These are phyloP conservation scores for Sipha flava DNA, from an alignment of 1,140 invertebrate species.

Conservation along the genomic window DNA sequence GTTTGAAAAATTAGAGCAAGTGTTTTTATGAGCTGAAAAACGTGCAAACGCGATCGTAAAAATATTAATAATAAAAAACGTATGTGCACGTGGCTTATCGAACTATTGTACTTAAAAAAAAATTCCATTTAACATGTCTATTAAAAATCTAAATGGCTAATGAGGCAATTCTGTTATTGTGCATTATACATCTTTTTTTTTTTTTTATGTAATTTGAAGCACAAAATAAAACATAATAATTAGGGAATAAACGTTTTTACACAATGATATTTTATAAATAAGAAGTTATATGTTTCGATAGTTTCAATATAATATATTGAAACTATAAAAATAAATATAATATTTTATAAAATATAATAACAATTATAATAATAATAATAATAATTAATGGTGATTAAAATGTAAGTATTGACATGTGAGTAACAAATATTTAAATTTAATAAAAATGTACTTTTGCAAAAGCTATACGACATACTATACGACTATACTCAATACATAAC, in stretches of 20 bases:
- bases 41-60: slow-evolving; percentile 10
- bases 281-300: neutral
- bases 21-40: neutral
- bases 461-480: no score
- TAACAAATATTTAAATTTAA: no score
- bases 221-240: neutral
- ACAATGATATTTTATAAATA: neutral
- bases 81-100: slow-evolving; percentile 13
- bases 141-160: slow-evolving; percentile 24
- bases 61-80: neutral
- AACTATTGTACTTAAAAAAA: slow-evolving; percentile 8
- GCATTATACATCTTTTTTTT: neutral
- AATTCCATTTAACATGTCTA: neutral
- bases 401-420: no score
- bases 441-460: no score
- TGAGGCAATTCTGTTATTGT: neutral
- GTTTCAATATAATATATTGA: no score
- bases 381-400: no score
- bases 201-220: neutral
- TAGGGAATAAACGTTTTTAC: neutral
- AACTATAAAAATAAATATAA: no score
- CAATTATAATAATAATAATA: no score
- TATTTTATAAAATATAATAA: no score
- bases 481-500: no score
- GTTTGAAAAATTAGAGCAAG: slow-evolving; percentile 14